Percentiles rank a stretch among this genome's conserved stretches.
These are phyloP conservation scores for Keiferia lycopersicella DNA, from an alignment of 2,888 invertebrate species.

Conservation along the genomic window DNA sequence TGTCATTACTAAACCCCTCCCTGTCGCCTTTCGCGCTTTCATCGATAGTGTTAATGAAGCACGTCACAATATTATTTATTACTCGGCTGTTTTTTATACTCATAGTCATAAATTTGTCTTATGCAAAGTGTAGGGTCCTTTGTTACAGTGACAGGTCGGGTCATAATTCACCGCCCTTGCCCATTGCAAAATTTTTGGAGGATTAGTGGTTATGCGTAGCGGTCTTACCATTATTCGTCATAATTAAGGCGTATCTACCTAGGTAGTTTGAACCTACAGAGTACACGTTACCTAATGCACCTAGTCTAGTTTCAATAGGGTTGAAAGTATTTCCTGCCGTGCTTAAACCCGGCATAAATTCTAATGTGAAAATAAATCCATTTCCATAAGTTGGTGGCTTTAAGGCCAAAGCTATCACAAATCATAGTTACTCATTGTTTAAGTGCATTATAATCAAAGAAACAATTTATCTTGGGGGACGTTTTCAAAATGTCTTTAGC, in stretches of 20 bases:
- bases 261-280: no score
- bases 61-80: conserved; percentile 53
- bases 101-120: conserved; percentile 22
- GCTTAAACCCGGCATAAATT: no score
- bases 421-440: no score
- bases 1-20: conserved; percentile 52
- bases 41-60: conserved; percentile 50
- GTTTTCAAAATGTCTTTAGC: neutral
- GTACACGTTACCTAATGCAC: no score
- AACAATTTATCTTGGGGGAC: neutral
- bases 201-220: conserved; percentile 14
- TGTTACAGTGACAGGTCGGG: conserved; percentile 14
- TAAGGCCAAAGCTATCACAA: no score
- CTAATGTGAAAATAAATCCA: no score
- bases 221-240: conserved; percentile 12
- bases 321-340: no score
- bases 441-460: neutral
- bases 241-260: neutral
- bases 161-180: conserved; percentile 20
- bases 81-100: conserved; percentile 17
- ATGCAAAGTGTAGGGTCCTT: conserved; percentile 17
- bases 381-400: no score
- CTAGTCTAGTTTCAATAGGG: no score
- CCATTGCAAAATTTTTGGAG: neutral
- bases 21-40: conserved; percentile 47